Evolutionary conservation across 2,113 vertebrate genomes (phyloP).

Genomic region (Zosterops borbonicus): DNA sequence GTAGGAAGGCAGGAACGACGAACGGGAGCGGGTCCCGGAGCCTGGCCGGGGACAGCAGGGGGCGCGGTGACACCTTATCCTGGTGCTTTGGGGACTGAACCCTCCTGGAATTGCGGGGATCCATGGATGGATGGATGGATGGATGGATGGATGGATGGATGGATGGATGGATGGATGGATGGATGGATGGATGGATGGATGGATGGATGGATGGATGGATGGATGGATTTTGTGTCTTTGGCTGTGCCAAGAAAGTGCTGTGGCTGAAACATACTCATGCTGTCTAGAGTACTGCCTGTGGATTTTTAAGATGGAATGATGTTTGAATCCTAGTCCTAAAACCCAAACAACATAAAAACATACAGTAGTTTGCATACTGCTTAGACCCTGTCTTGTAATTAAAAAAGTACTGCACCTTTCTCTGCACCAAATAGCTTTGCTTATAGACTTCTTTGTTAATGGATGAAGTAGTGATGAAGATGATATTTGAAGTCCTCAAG

Average conservation of each 20-base stretch:
- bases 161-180: no score
- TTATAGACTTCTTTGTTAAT: neutral
- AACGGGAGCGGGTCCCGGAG: neutral
- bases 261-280: neutral
- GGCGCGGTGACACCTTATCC: conserved; percentile 14
- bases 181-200: neutral
- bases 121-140: neutral
- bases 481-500: neutral
- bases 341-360: neutral
- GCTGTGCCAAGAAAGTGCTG: neutral
- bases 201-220: no score
- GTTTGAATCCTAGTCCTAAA: neutral
- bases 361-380: neutral
- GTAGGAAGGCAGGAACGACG: no score
- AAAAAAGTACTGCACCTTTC: neutral
- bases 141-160: neutral
- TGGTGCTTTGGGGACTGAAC: neutral
- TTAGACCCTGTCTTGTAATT: neutral
- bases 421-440: neutral
- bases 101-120: neutral
- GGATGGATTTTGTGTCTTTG: neutral
- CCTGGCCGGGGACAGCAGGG: conserved; percentile 6
- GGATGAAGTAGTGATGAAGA: neutral
- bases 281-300: neutral
- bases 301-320: neutral